phyloP scores from a whole-genome alignment of 2,888 invertebrate species.

The Cheilosia pagana region DNA sequence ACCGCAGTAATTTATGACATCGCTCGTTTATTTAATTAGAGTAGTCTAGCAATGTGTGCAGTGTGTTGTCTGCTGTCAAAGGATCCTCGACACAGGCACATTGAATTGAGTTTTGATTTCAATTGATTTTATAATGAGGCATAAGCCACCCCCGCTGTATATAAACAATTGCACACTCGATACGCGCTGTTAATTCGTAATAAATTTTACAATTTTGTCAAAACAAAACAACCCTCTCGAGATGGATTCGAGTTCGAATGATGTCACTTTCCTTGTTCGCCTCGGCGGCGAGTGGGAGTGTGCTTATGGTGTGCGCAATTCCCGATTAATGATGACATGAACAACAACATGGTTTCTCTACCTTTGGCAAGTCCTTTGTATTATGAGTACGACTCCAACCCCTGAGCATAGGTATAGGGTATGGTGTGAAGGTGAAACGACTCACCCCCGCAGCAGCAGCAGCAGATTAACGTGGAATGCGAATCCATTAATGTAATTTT shows the following conservation, averaged over 20 bases:
- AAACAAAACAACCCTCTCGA: slow-evolving; percentile 67
- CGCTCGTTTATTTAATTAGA: slow-evolving; percentile 61
- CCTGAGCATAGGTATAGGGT: slow-evolving; percentile 17
- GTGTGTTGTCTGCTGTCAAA: slow-evolving; percentile 11
- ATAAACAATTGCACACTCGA: slow-evolving; percentile 64
- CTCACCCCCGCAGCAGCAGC: slow-evolving; percentile 63
- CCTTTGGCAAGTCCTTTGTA: slow-evolving; percentile 62
- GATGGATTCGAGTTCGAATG: slow-evolving; percentile 48
- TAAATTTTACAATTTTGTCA: slow-evolving; percentile 73
- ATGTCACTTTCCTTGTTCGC: slow-evolving; percentile 49
- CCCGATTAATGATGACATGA: slow-evolving; percentile 72
- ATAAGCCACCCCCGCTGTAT: slow-evolving; percentile 57
- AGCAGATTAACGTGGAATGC: slow-evolving; percentile 26
- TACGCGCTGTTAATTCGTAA: slow-evolving; percentile 75
- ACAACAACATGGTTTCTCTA: slow-evolving; percentile 57
- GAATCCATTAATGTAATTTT: slow-evolving; percentile 66
- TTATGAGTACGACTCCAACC: neutral
- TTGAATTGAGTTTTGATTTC: slow-evolving; percentile 67
- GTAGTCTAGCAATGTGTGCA: slow-evolving; percentile 5
- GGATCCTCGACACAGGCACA: slow-evolving; percentile 29
- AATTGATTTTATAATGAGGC: slow-evolving; percentile 64
- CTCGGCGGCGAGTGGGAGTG: neutral
- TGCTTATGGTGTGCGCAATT: slow-evolving; percentile 45
- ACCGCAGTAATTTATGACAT: slow-evolving; percentile 60
- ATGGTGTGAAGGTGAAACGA: slow-evolving; percentile 50